Evolutionary conservation across 2,113 vertebrate genomes (phyloP), one percentile per base, ranked within the genome.

Genomic region (Salvator merianae): DNA sequence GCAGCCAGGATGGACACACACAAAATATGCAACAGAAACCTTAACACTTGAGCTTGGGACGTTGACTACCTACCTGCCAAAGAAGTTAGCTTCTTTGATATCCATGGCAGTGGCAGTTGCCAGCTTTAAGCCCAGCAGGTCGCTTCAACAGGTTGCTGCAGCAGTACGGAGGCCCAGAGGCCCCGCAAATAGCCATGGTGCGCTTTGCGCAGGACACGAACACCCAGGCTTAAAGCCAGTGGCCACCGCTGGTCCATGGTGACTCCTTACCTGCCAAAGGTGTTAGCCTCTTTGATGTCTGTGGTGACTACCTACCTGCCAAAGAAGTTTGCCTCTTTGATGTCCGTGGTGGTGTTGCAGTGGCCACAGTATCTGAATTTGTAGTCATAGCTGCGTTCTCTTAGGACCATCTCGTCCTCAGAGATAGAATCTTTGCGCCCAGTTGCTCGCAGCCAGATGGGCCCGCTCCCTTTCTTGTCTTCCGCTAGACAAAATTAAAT

Each of bases 271-370:
- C n/a, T n/a, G n/a, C n/a, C n/a, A n/a, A n/a, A n/a, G n/a, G n/a
- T n/a, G n/a, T n/a, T n/a, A n/a, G n/a, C n/a, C n/a, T n/a, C n/a
- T n/a, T n/a, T n/a, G n/a, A n/a, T n/a, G n/a, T n/a, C n/a, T n/a
- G n/a, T n/a, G n/a, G n/a, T n/a, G n/a, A 16, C 55, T 7, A 87
- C 84, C 0, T 93, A 99, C 99, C 98, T 99, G 94, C 99, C 99
- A 73, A 99, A 99, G 95, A 99, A 99, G 93, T 99, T 99, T 74
- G 99, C 99, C 94, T 99, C 99, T 85, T 99, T 99, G 94, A 99
- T 99, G 75, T 99, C 99, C 0, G 99, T 99, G 34, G 99, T 99
- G 91, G 98, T 99, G 95, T 99, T 99, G 92, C 99, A 99, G 95
- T 99, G 99, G 77, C 99, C 99, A 10, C 99, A 99, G 91, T 99